Evolutionary conservation across 2,113 vertebrate genomes (phyloP).

Genomic region (Hyperoodon ampullatus): DNA sequence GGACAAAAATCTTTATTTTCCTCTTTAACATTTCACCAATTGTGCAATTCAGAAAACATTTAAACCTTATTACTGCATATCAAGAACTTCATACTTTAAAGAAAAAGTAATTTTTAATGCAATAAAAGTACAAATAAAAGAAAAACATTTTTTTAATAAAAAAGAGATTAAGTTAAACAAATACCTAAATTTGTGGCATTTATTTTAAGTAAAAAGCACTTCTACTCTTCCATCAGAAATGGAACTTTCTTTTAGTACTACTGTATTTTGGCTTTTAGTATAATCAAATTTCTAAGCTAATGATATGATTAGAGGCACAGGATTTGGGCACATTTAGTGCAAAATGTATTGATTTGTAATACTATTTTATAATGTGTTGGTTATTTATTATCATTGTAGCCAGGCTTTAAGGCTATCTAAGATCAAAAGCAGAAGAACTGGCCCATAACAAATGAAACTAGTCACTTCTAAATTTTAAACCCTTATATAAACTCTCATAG

Average conservation of each 20-base stretch:
- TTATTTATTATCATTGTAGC: not conserved
- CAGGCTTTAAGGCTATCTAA: constrained; percentile 22
- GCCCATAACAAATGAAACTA: not conserved
- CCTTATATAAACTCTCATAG: not conserved
- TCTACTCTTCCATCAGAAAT: not conserved
- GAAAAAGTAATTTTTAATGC: constrained; percentile 69
- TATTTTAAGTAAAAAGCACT: not conserved
- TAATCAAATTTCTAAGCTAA: constrained; percentile 15
- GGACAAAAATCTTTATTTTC: constrained; percentile 63
- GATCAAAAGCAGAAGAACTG: not conserved
- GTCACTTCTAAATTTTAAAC: constrained; percentile 1
- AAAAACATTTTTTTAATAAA: constrained; percentile 41
- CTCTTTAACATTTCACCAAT: constrained; percentile 76
- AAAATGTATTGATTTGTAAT: not conserved
- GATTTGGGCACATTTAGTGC: not conserved
- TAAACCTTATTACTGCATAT: constrained; percentile 66
- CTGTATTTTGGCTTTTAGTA: not conserved
- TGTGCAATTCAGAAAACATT: constrained; percentile 74
- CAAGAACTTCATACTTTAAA: constrained; percentile 65
- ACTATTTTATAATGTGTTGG: not conserved
- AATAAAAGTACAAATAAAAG: constrained; percentile 61
- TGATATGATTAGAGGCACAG: not conserved
- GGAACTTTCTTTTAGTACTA: not conserved
- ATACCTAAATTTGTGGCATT: not conserved
- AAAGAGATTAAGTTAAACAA: not conserved